Conservation (phyloP, 2,113 vertebrate species). For the Tautogolabrus adspersus region DNA sequence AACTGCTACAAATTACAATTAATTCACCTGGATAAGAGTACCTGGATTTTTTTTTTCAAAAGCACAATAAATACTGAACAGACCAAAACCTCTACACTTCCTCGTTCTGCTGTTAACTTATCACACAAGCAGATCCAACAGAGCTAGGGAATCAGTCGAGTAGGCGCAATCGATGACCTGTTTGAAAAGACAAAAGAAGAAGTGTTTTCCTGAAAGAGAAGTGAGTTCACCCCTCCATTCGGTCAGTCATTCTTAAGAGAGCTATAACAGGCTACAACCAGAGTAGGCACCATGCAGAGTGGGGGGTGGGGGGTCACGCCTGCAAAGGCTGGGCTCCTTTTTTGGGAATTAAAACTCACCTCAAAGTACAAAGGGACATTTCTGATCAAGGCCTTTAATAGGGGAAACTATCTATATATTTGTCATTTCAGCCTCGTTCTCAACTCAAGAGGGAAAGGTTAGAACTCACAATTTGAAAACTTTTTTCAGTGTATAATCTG, state of each 20-base stretch:
- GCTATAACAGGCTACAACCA: constrained; percentile 66
- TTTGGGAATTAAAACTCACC: constrained; percentile 14
- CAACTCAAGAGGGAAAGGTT: neutral
- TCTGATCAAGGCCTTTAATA: neutral
- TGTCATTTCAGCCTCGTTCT: constrained; percentile 4
- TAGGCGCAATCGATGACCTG: constrained; percentile 39
- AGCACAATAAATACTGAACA: constrained; percentile 74
- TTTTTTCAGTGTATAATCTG: neutral
- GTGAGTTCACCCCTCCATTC: constrained; percentile 31
- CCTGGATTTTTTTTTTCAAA: constrained; percentile 81
- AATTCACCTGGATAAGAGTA: constrained; percentile 86
- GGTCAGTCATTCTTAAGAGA: constrained; percentile 49
- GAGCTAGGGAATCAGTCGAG: constrained; percentile 35
- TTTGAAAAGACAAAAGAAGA: constrained; percentile 58
- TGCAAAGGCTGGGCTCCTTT: constrained; percentile 13
- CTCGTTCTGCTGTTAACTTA: constrained; percentile 49
- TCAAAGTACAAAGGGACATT: neutral
- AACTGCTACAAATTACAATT: constrained; percentile 82
- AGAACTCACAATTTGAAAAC: neutral
- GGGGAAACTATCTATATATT: neutral
- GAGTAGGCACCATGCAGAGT: constrained; percentile 81
- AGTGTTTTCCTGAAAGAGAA: constrained; percentile 76
- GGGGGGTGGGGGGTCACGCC: constrained; percentile 19
- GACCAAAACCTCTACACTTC: constrained; percentile 59
- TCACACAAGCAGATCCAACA: constrained; percentile 63